Conservation (phyloP, 1,140 invertebrate species). For the Maniola jurtina region DNA sequence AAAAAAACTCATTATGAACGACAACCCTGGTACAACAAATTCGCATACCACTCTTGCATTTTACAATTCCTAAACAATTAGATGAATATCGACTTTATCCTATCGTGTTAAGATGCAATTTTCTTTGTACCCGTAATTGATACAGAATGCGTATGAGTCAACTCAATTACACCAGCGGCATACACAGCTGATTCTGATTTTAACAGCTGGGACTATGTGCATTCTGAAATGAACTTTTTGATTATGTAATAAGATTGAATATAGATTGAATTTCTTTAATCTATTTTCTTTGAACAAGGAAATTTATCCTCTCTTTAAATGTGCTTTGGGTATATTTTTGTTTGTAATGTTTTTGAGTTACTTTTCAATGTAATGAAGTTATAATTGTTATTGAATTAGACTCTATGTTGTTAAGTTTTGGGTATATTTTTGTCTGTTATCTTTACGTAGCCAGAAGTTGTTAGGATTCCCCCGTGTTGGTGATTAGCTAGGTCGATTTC, state of each 20-base stretch:
- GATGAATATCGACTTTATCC: not conserved
- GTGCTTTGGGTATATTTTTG: not conserved
- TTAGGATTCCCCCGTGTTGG: too few species aligned
- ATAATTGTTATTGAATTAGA: not conserved
- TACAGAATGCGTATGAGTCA: constrained; percentile 16
- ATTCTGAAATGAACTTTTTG: constrained; percentile 9
- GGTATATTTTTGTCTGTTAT: too few species aligned
- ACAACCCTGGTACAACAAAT: not conserved
- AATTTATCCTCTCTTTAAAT: not conserved
- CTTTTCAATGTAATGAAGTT: not conserved
- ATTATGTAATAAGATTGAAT: not conserved
- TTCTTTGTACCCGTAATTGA: not conserved
- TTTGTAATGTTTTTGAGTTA: not conserved
- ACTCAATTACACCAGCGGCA: constrained; percentile 10
- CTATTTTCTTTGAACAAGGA: not conserved
- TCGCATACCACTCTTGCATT: not conserved
- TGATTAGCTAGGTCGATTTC: too few species aligned
- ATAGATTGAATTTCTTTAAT: not conserved
- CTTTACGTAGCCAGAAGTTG: too few species aligned
- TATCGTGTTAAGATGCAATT: not conserved
- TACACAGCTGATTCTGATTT: constrained; percentile 27
- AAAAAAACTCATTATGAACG: not conserved
- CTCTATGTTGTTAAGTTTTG: not conserved
- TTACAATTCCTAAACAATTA: not conserved
- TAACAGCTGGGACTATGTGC: constrained; percentile 3